Percentiles rank a stretch among this genome's conserved stretches.
Evolutionary conservation across 1,140 invertebrate genomes (phyloP).

Genomic region (Ceratitis capitata): DNA sequence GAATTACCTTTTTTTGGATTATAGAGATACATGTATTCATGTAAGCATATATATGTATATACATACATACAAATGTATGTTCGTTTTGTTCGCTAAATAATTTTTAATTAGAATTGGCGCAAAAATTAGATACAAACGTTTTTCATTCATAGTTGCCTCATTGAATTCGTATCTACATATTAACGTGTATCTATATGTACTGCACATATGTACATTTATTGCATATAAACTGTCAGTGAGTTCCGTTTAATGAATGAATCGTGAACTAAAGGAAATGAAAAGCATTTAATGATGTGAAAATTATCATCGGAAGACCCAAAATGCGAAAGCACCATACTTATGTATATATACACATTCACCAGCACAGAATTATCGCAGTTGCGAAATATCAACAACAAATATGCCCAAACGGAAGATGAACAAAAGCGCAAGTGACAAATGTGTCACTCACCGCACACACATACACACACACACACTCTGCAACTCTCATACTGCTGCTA

Average conservation of each 20-base stretch:
- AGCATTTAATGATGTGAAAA: neutral
- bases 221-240: neutral
- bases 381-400: neutral
- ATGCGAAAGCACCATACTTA: neutral
- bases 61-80: neutral
- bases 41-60: too few species aligned
- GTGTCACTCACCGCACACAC: too few species aligned
- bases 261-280: neutral
- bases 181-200: neutral
- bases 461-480: too few species aligned
- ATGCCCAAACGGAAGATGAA: neutral
- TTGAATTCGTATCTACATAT: neutral
- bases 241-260: constrained; percentile 10
- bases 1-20: too few species aligned
- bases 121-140: neutral
- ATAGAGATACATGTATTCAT: too few species aligned
- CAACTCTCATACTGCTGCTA: too few species aligned
- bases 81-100: constrained; percentile 1
- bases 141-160: neutral
- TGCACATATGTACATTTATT: neutral
- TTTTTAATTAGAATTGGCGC: neutral
- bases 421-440: constrained; percentile 13
- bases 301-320: neutral
- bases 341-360: neutral
- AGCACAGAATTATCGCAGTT: neutral